Conservation (phyloP, 2,113 vertebrate species). For the Elaphurus davidianus region DNA sequence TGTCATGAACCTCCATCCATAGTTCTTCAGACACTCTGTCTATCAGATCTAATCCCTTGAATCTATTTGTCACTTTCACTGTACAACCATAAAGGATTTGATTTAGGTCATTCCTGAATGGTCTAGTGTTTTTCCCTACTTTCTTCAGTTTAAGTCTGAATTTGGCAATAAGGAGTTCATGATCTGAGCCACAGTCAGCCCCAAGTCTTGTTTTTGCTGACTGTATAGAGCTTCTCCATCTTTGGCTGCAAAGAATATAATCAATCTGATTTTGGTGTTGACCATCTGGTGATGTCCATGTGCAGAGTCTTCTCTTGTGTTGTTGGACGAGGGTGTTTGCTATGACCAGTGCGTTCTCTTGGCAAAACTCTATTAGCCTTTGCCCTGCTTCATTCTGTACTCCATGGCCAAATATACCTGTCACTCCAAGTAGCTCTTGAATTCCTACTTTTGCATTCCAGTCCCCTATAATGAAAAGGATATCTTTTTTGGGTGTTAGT, state of each 20-base stretch:
- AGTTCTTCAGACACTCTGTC: background rate
- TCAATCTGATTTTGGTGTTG: background rate
- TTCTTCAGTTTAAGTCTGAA: background rate
- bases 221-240: background rate
- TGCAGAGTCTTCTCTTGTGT: background rate
- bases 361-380: background rate
- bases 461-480: background rate
- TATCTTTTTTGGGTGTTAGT: background rate
- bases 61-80: background rate
- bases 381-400: background rate
- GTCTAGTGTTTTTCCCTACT: background rate
- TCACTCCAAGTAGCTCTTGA: background rate
- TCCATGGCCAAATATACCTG: background rate
- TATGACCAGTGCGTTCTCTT: background rate
- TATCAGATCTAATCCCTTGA: background rate
- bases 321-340: background rate
- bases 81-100: background rate
- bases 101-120: background rate
- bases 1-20: background rate
- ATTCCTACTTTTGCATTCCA: background rate
- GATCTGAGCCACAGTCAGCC: background rate
- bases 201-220: fast-evolving
- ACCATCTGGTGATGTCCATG: background rate
- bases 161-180: background rate
- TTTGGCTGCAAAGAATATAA: background rate